Evolutionary conservation across 1,140 invertebrate genomes (phyloP).

Genomic region (Mactra quadrangularis): DNA sequence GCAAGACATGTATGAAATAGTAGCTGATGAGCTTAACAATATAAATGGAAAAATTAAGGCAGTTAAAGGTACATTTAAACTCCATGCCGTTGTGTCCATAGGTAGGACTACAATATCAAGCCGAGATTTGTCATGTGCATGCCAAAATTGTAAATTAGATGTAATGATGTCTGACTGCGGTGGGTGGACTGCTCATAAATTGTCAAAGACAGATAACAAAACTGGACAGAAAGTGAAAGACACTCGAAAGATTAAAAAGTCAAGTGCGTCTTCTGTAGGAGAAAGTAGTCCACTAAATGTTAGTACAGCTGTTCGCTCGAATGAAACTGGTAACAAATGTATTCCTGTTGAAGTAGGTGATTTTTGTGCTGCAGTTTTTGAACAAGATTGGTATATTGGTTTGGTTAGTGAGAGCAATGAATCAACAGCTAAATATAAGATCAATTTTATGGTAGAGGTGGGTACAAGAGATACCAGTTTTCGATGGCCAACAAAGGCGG

Average conservation of each 20-base stretch:
- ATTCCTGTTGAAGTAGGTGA: conserved; percentile 40
- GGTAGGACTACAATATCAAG: conserved; percentile 15
- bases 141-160: conserved; percentile 8
- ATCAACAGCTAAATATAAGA: conserved; percentile 11
- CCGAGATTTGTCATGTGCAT: conserved; percentile 24
- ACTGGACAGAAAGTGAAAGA: conserved; percentile 20
- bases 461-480: conserved; percentile 26
- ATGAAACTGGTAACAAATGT: conserved; percentile 21
- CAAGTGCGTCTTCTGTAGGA: background rate
- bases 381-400: conserved; percentile 40
- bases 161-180: conserved; percentile 3
- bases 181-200: background rate
- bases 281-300: conserved; percentile 7
- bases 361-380: conserved; percentile 33
- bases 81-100: conserved; percentile 40
- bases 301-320: conserved; percentile 14
- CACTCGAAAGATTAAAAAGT: conserved; percentile 25
- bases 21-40: conserved; percentile 23
- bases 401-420: conserved; percentile 42
- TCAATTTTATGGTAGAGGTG: conserved; percentile 31
- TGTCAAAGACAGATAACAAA: conserved; percentile 35
- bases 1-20: conserved; percentile 37
- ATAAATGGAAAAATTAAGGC: conserved; percentile 12
- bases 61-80: conserved; percentile 56
- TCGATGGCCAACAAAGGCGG: conserved; percentile 20